Percentiles rank a stretch among this genome's conserved stretches.
Conservation (phyloP, 2,888 invertebrate species). For the Phyllotreta cruciferae region DNA sequence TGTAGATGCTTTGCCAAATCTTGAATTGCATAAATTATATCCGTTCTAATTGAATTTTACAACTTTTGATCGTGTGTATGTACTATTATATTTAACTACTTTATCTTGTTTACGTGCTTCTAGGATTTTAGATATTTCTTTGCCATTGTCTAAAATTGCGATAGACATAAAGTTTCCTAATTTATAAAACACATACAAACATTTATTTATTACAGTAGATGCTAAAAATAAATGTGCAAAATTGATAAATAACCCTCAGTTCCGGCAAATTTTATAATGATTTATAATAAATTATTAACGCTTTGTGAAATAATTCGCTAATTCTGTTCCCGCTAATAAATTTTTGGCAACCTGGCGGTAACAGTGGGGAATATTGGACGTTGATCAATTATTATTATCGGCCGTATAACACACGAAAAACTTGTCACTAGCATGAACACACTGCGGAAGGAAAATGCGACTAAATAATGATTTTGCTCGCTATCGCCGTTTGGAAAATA, state of each 20-base stretch:
- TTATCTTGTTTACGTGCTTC: too few species aligned
- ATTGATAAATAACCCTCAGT: background rate
- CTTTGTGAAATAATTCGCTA: slow-evolving; percentile 5
- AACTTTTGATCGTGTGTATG: background rate
- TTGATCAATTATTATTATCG: slow-evolving; percentile 15
- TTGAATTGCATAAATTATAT: slow-evolving; percentile 7
- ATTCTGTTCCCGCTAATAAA: background rate
- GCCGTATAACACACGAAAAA: background rate
- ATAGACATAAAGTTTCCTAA: too few species aligned
- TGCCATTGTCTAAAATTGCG: too few species aligned
- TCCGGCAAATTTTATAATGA: background rate
- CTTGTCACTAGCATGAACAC: slow-evolving; percentile 1
- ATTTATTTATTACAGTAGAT: too few species aligned
- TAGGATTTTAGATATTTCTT: too few species aligned
- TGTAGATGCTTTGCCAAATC: background rate
- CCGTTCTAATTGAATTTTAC: background rate
- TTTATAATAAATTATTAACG: slow-evolving; percentile 3
- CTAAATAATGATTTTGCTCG: too few species aligned
- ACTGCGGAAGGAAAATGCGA: background rate
- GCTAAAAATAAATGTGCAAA: slow-evolving; percentile 1
- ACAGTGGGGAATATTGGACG: slow-evolving; percentile 3
- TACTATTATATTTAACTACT: too few species aligned
- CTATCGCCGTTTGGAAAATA: too few species aligned
- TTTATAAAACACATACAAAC: too few species aligned
- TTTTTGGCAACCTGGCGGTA: slow-evolving; percentile 7